Conservation (phyloP, 2,797 vertebrate species). For the Amblyraja radiata region DNA sequence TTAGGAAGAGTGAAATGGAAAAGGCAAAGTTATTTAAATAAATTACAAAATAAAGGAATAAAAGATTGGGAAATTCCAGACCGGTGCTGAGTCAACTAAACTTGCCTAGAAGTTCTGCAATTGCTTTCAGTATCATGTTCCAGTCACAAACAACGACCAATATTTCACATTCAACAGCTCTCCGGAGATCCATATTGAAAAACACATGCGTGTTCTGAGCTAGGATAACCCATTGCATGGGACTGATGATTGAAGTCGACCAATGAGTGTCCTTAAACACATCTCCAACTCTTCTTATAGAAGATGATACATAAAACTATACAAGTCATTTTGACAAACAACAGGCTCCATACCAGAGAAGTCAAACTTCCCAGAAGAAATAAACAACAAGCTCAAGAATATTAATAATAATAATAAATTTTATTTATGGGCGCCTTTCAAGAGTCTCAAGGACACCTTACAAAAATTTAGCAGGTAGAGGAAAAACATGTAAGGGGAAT, state of each 20-base stretch:
- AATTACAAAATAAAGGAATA: neutral
- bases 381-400: constrained; percentile 14
- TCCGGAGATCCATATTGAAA: neutral
- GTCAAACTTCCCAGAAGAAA: neutral
- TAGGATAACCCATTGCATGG: neutral
- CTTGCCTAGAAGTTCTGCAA: neutral
- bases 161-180: neutral
- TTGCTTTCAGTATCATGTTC: neutral
- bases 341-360: constrained; percentile 16
- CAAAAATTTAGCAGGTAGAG: too few species aligned
- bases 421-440: too few species aligned
- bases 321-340: neutral
- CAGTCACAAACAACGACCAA: neutral
- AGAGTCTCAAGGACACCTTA: too few species aligned
- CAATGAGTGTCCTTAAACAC: neutral
- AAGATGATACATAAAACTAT: neutral
- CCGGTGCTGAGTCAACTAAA: neutral
- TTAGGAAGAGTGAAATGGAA: neutral
- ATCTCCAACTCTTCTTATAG: neutral
- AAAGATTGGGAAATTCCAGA: neutral
- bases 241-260: neutral
- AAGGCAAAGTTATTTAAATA: neutral
- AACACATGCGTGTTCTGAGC: neutral
- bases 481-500: too few species aligned
- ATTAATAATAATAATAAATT: too few species aligned